Percentiles rank a stretch among this genome's conserved stretches.
Conservation (phyloP, 2,797 vertebrate species). For the Pseudomugil tenellus region DNA sequence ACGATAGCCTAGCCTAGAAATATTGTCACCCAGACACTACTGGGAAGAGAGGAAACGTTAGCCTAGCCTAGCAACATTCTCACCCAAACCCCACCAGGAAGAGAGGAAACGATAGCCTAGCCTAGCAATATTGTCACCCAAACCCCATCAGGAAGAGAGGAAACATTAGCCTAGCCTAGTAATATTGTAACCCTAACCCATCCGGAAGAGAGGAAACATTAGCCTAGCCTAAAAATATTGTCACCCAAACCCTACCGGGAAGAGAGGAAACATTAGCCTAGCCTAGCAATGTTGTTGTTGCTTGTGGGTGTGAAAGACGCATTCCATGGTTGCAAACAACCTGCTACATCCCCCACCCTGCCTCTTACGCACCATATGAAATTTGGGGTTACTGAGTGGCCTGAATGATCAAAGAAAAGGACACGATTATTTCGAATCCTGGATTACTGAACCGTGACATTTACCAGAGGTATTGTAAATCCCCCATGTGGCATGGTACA, state of each 20-base stretch:
- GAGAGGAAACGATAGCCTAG: too few species aligned
- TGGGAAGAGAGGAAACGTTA: too few species aligned
- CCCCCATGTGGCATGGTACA: background rate
- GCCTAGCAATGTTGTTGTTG: background rate
- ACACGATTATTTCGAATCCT: background rate
- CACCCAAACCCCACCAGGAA: background rate
- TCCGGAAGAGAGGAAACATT: too few species aligned
- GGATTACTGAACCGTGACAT: background rate
- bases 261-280: too few species aligned
- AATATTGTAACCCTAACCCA: too few species aligned
- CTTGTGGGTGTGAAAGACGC: background rate
- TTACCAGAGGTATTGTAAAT: constrained; percentile 10
- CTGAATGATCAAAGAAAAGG: background rate
- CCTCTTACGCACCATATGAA: background rate
- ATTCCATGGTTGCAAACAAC: background rate
- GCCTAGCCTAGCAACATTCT: background rate
- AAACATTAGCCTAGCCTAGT: too few species aligned
- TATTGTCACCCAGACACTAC: too few species aligned
- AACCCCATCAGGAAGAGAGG: too few species aligned
- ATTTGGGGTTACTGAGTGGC: background rate
- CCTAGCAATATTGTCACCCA: too few species aligned
- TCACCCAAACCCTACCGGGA: too few species aligned
- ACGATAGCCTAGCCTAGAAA: too few species aligned
- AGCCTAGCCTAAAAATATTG: too few species aligned
- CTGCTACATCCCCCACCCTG: background rate